Evolutionary conservation across 2,113 vertebrate species (phyloP).

Genomic region (Phalacrocorax carbo): DNA sequence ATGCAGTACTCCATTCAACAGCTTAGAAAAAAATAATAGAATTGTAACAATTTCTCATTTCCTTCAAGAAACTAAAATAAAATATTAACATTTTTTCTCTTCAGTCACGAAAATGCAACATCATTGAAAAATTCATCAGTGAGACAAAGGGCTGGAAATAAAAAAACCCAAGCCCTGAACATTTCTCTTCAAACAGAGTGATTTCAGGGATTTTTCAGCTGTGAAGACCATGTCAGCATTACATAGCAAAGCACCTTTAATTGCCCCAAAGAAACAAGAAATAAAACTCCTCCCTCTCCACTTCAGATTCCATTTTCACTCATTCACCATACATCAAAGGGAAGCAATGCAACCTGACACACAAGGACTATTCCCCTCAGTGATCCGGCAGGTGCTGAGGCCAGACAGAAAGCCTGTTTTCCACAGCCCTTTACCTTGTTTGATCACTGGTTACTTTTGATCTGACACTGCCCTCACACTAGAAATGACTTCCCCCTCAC

Average conservation of each 20-base stretch:
- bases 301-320: constrained; percentile 61
- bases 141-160: not conserved
- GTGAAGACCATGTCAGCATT: constrained; percentile 3
- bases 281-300: constrained; percentile 66
- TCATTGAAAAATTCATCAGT: not conserved
- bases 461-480: constrained; percentile 79
- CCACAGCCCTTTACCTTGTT: constrained; percentile 77
- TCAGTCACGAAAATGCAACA: not conserved
- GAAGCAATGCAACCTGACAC: constrained; percentile 76
- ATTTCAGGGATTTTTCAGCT: not conserved
- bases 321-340: constrained; percentile 78
- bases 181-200: not conserved
- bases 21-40: not conserved
- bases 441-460: constrained; percentile 83
- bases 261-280: constrained; percentile 55
- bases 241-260: constrained; percentile 49
- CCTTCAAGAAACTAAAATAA: not conserved
- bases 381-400: constrained; percentile 78
- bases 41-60: not conserved
- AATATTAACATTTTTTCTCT: not conserved
- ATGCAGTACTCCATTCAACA: not conserved
- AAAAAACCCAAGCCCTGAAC: not conserved
- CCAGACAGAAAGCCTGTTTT: constrained; percentile 81
- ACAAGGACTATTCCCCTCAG: constrained; percentile 71
- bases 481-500: constrained; percentile 79